These are phyloP conservation scores for Luperina nickerlii DNA, from an alignment of 2,888 invertebrate species.

Conservation along the genomic window DNA sequence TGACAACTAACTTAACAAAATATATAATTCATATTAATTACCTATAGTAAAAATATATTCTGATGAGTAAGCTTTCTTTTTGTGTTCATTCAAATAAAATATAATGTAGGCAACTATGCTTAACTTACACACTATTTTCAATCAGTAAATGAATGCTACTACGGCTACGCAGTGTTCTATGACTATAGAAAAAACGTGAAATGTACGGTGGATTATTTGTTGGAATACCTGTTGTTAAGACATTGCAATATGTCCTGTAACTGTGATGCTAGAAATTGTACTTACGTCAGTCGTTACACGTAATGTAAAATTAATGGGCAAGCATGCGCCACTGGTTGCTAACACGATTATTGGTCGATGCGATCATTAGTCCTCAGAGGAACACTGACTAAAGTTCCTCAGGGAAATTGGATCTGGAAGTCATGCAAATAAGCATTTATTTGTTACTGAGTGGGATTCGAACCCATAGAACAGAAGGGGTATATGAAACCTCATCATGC, in stretches of 20 bases:
- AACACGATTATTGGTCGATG: constrained; percentile 26
- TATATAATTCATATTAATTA: neutral
- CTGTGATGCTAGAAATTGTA: constrained; percentile 33
- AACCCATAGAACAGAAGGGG: constrained; percentile 31
- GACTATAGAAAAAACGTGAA: constrained; percentile 30
- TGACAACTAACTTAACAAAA: neutral
- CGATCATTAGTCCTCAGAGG: constrained; percentile 30
- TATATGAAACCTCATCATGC: constrained; percentile 25
- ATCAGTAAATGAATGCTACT: constrained; percentile 40
- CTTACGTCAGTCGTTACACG: constrained; percentile 35
- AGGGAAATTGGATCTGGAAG: constrained; percentile 45
- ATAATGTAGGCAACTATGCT: constrained; percentile 44
- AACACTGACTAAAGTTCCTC: constrained; percentile 33
- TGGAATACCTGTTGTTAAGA: constrained; percentile 37
- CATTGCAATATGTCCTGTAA: constrained; percentile 21
- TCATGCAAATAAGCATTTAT: constrained; percentile 44
- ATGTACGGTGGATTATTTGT: constrained; percentile 17
- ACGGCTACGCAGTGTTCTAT: constrained; percentile 50
- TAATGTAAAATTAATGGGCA: constrained; percentile 26
- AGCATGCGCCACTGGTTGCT: constrained; percentile 34
- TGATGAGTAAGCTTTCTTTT: constrained; percentile 27
- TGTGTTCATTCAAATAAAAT: constrained; percentile 7
- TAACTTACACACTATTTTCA: constrained; percentile 17
- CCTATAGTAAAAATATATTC: neutral
- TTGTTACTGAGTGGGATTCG: constrained; percentile 36